Evolutionary conservation across 2,888 invertebrate species (phyloP), one percentile per base, ranked within the genome.

Genomic region (Aphidoletes aphidimyza): DNA sequence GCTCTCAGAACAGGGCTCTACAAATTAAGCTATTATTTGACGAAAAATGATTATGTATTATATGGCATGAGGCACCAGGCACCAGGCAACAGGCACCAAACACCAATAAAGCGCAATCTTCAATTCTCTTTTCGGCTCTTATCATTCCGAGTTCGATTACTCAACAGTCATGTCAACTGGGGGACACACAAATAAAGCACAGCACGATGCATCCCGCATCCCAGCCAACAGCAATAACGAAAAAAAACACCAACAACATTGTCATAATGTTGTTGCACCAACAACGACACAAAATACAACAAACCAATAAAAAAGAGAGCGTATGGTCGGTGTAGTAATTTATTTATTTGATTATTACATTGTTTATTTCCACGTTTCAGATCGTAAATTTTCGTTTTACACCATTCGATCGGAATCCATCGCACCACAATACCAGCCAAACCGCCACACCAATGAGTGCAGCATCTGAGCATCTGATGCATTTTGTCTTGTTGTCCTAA

Each of bases 131-230:
- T 30, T 69, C 69, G 30, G 1, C 30, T 69, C 26, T 54, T 54
- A 22, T 54, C n/a, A n/a, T n/a, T 54, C 14, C 30, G 1, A 30
- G 14, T 34, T 69, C 69, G 69, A 69, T 69, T 69, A 69, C 30
- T 69, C 69, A 69, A 69, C 30, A 37, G 19, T n/a, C n/a, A 81
- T 81, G 81, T 81, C 81, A 81, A 81, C 37, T 1, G 34, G 54
- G 17, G 9, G 6, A 47, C 11, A 22, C 2, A 14, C 22, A 39
- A 81, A 81, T 81, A 22, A 19, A 81, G 69, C 81, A 22, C 81
- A 81, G 81, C 81, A 81, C 81, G 81, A 81, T 81, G 81, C 81
- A 81, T 81, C 78, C 78, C 78, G 78, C 78, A 78, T 78, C 36
- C 2, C 78, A 36, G n/a, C n/a, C n/a, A n/a, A n/a, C n/a, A n/a